Evolutionary conservation across 2,797 vertebrate species (phyloP).

Genomic region (Buphagus erythrorhynchus): DNA sequence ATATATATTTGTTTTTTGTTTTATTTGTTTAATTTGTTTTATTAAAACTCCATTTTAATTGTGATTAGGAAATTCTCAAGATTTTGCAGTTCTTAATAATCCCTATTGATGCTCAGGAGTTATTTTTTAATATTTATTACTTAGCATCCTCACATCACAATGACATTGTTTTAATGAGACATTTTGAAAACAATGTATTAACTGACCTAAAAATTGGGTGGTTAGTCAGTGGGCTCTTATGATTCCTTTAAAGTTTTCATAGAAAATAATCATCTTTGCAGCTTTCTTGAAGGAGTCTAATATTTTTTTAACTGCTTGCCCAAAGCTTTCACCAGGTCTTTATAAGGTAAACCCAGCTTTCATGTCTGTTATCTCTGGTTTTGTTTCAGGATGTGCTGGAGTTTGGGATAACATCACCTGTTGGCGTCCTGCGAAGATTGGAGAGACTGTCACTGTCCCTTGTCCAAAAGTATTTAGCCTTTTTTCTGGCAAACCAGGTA

Average conservation of each 20-base stretch:
- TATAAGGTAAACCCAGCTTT: background rate
- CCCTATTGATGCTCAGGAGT: background rate
- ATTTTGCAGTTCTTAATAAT: background rate
- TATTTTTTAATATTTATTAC: background rate
- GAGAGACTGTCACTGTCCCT: slow-evolving; percentile 85
- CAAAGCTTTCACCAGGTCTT: background rate
- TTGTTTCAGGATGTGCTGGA: slow-evolving; percentile 82
- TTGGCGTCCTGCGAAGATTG: slow-evolving; percentile 83
- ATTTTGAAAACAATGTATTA: background rate
- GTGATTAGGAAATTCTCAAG: background rate
- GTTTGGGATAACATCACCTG: slow-evolving; percentile 91
- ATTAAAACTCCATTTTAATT: background rate
- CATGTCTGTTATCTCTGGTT: background rate
- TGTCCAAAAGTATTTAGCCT: slow-evolving; percentile 85
- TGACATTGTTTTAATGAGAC: background rate
- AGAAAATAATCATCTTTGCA: background rate
- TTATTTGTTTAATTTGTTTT: too few species aligned
- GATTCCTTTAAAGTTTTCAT: background rate
- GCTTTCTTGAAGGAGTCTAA: background rate
- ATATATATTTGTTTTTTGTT: too few species aligned
- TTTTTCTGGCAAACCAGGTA: slow-evolving; percentile 83
- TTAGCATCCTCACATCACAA: background rate
- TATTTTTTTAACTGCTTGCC: background rate
- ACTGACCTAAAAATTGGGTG: background rate
- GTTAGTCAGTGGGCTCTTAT: background rate